These are phyloP conservation scores for Sarcophaga rosellei DNA, from an alignment of 2,888 invertebrate species.

Conservation along the genomic window DNA sequence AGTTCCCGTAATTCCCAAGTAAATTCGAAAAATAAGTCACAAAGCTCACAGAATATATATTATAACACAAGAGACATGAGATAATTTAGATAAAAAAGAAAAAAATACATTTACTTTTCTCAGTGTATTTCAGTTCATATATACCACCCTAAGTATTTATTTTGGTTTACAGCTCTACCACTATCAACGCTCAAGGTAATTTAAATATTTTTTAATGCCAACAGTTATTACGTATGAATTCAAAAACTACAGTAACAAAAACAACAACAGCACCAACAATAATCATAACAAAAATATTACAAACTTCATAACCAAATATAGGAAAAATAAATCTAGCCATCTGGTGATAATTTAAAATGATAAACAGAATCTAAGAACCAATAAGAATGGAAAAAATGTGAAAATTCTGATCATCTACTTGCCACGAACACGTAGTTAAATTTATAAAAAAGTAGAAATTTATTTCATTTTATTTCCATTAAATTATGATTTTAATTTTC, in stretches of 20 bases:
- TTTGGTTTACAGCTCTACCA: slow-evolving; percentile 30
- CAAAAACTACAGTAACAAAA: not conserved
- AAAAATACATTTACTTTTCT: too few relatives aligned
- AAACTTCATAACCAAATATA: slow-evolving; percentile 3
- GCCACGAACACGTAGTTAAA: too few relatives aligned
- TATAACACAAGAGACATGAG: too few relatives aligned
- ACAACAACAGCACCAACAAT: too few relatives aligned
- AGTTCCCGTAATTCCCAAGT: too few relatives aligned
- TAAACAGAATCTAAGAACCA: slow-evolving; percentile 1
- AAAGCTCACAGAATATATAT: too few relatives aligned
- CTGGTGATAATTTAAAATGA: slow-evolving; percentile 32
- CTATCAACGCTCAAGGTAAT: slow-evolving; percentile 48
- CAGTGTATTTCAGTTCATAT: not conserved
- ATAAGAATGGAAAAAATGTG: slow-evolving; percentile 16
- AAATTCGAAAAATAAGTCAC: too few relatives aligned
- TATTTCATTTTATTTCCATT: too few relatives aligned
- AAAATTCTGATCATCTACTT: slow-evolving; percentile 22
- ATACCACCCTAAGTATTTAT: slow-evolving; percentile 40
- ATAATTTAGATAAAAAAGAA: too few relatives aligned
- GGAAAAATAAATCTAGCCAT: not conserved
- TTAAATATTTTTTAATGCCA: slow-evolving; percentile 42
- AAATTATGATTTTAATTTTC: too few relatives aligned
- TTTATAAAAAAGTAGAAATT: too few relatives aligned
- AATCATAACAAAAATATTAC: too few relatives aligned
- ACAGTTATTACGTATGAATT: not conserved